Evolutionary conservation across 2,797 vertebrate genomes (phyloP), one percentile per base, ranked within the genome.

Genomic region (Sebastes steindachneri): DNA sequence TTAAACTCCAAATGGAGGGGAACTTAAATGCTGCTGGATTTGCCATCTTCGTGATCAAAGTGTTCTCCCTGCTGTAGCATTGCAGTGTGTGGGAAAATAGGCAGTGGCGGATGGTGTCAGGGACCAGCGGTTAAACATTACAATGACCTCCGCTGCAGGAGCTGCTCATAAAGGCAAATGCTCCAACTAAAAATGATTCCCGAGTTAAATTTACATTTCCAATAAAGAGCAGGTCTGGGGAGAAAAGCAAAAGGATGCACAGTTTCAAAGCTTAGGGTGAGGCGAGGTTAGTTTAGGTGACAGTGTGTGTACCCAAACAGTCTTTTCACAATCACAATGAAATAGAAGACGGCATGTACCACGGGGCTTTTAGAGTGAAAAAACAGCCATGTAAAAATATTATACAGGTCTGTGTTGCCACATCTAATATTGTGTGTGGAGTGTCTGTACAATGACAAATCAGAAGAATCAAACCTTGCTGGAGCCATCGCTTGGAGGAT

Each of bases 31-130:
- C 75, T 45, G 51, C 67, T 35, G 77, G 88, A 87, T 88, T 90
- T 86, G 53, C 71, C 21, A 75, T 76, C 60, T 90, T 80, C 71
- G 62, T 67, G 87, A 90, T 91, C 81, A 91, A 91, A 87, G 85
- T 45, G 29, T 60, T 81, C 63, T 63, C 58, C 45, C 15, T n/a
- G 3, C 41, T 48, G 41, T 48, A n/a, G 58, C 60, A 26, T 4
- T 69, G 64, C 37, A 21, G 33, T 63, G 63, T 84, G 80, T 78
- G 83, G 68, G 76, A 82, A 88, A 86, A 79, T 5, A 76, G 45
- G 57, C 21, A 1, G 55, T 15, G 67, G 63, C 74, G 75, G 85
- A 75, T 2, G 3, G 58, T 83, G 78, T 81, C 82, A 79, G 67
- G 54, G 78, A 68, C 67, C 66, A 68, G 72, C 65, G 15, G 77